Base-by-base conservation (phyloP, 2,113 vertebrate species). In the Carettochelys insculpta region DNA sequence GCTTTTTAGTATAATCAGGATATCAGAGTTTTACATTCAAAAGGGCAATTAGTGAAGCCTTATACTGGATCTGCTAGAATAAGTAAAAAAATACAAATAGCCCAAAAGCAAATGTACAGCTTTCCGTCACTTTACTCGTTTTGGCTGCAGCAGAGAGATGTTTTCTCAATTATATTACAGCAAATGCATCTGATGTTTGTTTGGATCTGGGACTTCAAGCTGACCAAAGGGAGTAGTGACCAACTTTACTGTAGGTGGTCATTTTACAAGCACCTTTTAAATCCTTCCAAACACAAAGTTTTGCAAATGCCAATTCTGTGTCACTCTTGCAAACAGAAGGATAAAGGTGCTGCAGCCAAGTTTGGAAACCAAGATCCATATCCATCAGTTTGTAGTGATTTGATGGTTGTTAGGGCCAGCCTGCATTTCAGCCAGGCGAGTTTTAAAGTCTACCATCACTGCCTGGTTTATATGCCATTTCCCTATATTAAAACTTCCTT, bases 141-240 rank as follows among this genome's bases (percentile, higher is more conserved):
- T 5, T 0, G 4, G 54, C 87, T 76, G 92, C 43, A 56, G 79
- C 90, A 76, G 65, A 8, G 0, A 8, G 65, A 8, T 83, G 87
- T 29, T 17, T 12, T 11, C 41, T 43, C 2, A 2, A 1, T 20
- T 6, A 2, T 3, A 1, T 43, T 22, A 6, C n/a, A 3, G 54
- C 5, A 11, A 47, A 29, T 1, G 20, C 16, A 48, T 24, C 1
- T 3, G 48, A 3, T 31, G n/a, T n/a, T n/a, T n/a, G 75, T 34
- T 4, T 1, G 11, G 5, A 1, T 3, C 3, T 5, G 34, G 34
- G 13, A 43, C 48, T 13, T 10, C 11, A 11, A 45, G 41, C 78
- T 76, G 61, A 7, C 58, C 73, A 5, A 5, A 20, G 0, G 3
- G 34, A 7, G 29, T 1, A 7, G 29, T 1, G 20, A 13, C 27